Base-by-base conservation (phyloP, 2,888 invertebrate species). In the Pristionchus japonicus region DNA sequence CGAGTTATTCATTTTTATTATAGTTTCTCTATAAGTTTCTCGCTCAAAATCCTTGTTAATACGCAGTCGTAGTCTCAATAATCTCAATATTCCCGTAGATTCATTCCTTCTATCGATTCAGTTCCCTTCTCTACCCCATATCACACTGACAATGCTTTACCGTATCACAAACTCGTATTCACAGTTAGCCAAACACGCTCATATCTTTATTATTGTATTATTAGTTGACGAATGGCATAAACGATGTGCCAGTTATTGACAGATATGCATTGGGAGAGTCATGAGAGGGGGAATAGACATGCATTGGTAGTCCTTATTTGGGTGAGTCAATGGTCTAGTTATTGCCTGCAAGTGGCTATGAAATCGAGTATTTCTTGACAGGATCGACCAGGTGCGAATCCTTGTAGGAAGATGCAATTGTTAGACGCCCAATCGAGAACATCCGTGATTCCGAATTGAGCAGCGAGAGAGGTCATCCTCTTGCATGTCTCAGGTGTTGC, bases 331-430 rank as follows among this genome's bases (percentile, higher is more conserved):
- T 47, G 80, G 80, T 27, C 11, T 9, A 23, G n/a, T 43, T 37
- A 86, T 6, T 61, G 20, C 17, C 74, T 67, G 49, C 86, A 86
- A 31, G 86, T 74, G 17, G 47, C 49, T 3, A 86, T 70, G 74
- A 86, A 86, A 9, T 74, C 74, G 34, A 86, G 47, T 13, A 87
- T 87, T 27, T 87, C 57, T 13, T 87, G 31, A 43, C 82, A 82
- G 15, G 80, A 57, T 47, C 47, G 20, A 17, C 64, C 77, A 11
- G 52, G 52, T 31, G 77, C 87, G 20, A 64, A 34, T 49, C 89
- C 88, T 87, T 91, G 90, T 2, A 92, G 61, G 82, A 90, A 89
- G 3, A 87, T 3, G 70, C 91, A 92, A 86, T 92, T 92, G 37
- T 87, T 88, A 47, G 89, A 87, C 0, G 91, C 90, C 91, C 91